Evolutionary conservation across 23 tunicate species (phyloP), one percentile per base, ranked within the genome.

Genomic region (Styela clava): DNA sequence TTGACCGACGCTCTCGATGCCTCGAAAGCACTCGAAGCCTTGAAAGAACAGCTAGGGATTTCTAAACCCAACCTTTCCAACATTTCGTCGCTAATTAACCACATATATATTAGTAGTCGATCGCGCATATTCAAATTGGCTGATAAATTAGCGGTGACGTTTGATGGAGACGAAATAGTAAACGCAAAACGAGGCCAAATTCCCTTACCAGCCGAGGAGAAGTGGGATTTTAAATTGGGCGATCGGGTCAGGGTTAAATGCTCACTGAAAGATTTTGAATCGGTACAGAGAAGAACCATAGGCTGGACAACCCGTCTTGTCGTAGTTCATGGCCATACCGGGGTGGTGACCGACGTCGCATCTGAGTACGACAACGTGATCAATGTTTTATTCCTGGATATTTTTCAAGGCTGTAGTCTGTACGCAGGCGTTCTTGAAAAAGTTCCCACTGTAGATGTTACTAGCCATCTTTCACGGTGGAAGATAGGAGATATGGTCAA

Each of bases 191-290:
- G 70, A 7, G 31, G 16, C 16, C 70, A 24, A 27, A 7, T 65
- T 24, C 7, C 70, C 7, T 65, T 65, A 18, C 70, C 77, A 3
- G 77, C 3, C 5, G 3, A 3, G 7, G 77, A 72, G 26, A 35
- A 30, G 19, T 72, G 77, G 77, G 77, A 72, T n/a, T 72, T 72
- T 19, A n/a, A 33, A 72, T 29, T 72, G 36, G 77, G 77, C 24
- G 77, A 72, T 72, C 5, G 9, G 3, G 77, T 72, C 12, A 72
- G 24, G 44, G 44, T 72, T 19, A 72, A 72, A 33, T 33, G 7
- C 9, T 29, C 77, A 7, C 16, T 31, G 24, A 29, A 72, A n/a
- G 77, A 72, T 30, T 72, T 72, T 35, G 31, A 72, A 19, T 33
- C 24, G 9, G 31, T 72, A 3, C 77, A 72, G 19, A 31, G 35